Percentiles rank a stretch among this genome's conserved stretches.
Evolutionary conservation across 2,797 vertebrate genomes (phyloP).

Genomic region (Rhynchonycteris naso): DNA sequence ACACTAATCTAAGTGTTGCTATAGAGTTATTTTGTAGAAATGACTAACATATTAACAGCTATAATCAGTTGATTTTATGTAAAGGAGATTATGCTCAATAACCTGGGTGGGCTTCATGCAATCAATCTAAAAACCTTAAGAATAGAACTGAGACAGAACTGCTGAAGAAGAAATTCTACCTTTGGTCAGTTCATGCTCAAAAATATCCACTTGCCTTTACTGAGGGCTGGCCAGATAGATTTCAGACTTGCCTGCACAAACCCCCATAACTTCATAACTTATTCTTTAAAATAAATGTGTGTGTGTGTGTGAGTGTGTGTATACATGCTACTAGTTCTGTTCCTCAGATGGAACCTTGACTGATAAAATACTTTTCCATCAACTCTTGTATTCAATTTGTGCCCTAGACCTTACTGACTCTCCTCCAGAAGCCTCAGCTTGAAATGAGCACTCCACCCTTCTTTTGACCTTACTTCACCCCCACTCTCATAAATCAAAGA

Average conservation of each 20-base stretch:
- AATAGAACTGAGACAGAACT: neutral
- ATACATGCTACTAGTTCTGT: neutral
- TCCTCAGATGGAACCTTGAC: neutral
- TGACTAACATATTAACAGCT: neutral
- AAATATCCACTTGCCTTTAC: neutral
- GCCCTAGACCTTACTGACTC: neutral
- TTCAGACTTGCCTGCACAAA: neutral
- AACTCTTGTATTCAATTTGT: neutral
- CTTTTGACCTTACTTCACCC: neutral
- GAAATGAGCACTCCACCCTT: neutral
- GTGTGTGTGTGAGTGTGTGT: neutral
- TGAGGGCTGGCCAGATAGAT: neutral
- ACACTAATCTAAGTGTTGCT: neutral
- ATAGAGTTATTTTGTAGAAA: neutral
- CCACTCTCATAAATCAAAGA: neutral
- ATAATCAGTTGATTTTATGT: neutral
- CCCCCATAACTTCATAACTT: neutral
- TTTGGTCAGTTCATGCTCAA: neutral
- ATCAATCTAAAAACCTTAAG: neutral
- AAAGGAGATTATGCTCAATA: neutral
- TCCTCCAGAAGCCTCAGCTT: neutral
- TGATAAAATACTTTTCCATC: neutral
- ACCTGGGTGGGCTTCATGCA: neutral
- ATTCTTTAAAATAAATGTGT: neutral
- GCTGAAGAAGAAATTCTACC: neutral